Evolutionary conservation across 2,113 vertebrate species (phyloP).

Genomic region (Emydura subglobosa): DNA sequence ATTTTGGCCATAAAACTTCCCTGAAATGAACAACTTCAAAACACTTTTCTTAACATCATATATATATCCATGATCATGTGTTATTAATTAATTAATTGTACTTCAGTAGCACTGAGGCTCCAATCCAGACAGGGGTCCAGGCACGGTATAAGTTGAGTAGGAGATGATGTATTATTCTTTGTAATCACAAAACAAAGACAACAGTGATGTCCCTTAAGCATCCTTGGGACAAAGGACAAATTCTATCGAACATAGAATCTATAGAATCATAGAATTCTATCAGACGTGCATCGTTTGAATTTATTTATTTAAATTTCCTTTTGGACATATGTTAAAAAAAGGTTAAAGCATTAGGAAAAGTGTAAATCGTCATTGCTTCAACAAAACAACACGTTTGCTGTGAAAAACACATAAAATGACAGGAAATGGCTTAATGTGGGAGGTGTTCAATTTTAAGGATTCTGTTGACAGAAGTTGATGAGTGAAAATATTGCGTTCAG

Average conservation of each 20-base stretch:
- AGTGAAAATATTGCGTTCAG: constrained; percentile 67
- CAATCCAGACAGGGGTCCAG: background rate
- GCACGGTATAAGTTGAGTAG: background rate
- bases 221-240: background rate
- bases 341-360: constrained; percentile 36
- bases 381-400: constrained; percentile 42
- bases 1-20: background rate
- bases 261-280: background rate
- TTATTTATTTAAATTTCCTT: background rate
- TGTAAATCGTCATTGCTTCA: constrained; percentile 41
- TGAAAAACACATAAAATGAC: constrained; percentile 76
- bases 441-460: constrained; percentile 74
- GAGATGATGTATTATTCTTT: background rate
- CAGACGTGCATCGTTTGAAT: background rate
- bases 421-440: constrained; percentile 77
- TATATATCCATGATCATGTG: background rate
- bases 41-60: background rate
- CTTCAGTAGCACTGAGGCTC: background rate
- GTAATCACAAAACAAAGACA: background rate
- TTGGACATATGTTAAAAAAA: background rate
- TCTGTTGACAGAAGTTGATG: constrained; percentile 79
- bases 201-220: background rate
- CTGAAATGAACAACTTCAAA: background rate
- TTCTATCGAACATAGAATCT: background rate
- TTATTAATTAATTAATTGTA: background rate